Base-by-base conservation (phyloP, 2,113 vertebrate species). In the Cottus gobio region DNA sequence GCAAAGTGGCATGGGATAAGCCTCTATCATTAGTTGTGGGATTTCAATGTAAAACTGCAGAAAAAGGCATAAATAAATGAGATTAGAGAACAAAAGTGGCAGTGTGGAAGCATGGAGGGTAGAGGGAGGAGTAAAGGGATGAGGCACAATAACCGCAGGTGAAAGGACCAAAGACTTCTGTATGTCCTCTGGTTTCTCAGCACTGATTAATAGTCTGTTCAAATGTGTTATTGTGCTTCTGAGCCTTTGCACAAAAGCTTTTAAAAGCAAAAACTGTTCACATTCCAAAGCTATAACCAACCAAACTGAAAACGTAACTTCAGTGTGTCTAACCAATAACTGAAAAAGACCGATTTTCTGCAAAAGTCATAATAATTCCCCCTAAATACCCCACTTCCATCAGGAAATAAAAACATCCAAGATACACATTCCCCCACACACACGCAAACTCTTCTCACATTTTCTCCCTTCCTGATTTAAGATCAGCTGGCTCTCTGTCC, bases 11-110 rank as follows among this genome's bases (percentile, higher is more conserved):
- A 66, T 34, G 34, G 79, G 64, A 80, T 62, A 84, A 79, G 75
- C 76, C 67, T 48, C 69, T 74, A 80, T 83, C 72, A 84, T 85
- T 85, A 85, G 82, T 57, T 75, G 62, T 28, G 15, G 79, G 76
- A 77, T 85, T 89, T 78, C 20, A 50, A 54, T 3, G 10, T 61
- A 85, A 88, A 87, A 24, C 71, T 63, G 50, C 65, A 80, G 80
- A 73, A 82, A 57, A 84, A 88, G 62, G 68, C 71, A 56, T 46
- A 70, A 79, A 64, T 79, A 79, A 88, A 87, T 88, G 57, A 90
- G 76, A 79, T 85, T 86, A 85, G 58, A 74, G 66, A 83, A 83
- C 67, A 86, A 83, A 87, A 87, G 78, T 76, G 64, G 15, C 67
- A 71, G 77, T 75, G 84, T 65, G 69, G 30, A 46, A 15, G 86